A percentile compares a stretch with the other conserved stretches of the same genome.
Conservation (phyloP, 2,113 vertebrate species). For the Oryzias woworae region DNA sequence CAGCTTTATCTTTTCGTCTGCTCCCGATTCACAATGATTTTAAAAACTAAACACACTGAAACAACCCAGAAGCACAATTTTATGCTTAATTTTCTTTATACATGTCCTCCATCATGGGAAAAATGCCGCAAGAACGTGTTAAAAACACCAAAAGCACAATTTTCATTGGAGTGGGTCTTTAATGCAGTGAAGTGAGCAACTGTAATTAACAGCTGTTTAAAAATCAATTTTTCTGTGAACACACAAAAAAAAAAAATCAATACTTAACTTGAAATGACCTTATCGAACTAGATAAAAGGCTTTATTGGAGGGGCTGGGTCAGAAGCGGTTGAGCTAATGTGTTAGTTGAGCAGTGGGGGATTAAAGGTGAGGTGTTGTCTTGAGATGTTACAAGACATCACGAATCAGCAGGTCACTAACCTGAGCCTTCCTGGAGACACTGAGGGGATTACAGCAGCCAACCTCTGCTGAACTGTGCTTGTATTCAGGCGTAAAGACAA, state of each 20-base stretch:
- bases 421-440: constrained; percentile 74
- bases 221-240: constrained; percentile 76
- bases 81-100: too few relatives aligned
- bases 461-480: constrained; percentile 75
- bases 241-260: constrained; percentile 68
- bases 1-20: too few relatives aligned
- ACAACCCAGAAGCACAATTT: too few relatives aligned
- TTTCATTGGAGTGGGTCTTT: too few relatives aligned
- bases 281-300: constrained; percentile 77
- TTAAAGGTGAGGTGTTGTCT: constrained; percentile 78
- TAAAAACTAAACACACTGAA: too few relatives aligned
- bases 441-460: constrained; percentile 78
- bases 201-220: constrained; percentile 80
- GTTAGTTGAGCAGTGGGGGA: constrained; percentile 70
- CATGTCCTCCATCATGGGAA: too few relatives aligned
- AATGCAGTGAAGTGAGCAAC: constrained; percentile 64
- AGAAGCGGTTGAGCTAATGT: constrained; percentile 74
- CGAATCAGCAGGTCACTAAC: constrained; percentile 76
- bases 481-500: constrained; percentile 77
- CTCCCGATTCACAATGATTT: too few relatives aligned
- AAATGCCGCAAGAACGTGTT: too few relatives aligned
- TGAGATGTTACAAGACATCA: constrained; percentile 77
- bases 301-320: constrained; percentile 69
- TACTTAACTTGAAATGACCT: constrained; percentile 77
- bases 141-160: too few relatives aligned